A percentile compares a stretch with the other conserved stretches of the same genome.
Conservation (phyloP, 1,140 invertebrate species). For the Chelonus insularis region DNA sequence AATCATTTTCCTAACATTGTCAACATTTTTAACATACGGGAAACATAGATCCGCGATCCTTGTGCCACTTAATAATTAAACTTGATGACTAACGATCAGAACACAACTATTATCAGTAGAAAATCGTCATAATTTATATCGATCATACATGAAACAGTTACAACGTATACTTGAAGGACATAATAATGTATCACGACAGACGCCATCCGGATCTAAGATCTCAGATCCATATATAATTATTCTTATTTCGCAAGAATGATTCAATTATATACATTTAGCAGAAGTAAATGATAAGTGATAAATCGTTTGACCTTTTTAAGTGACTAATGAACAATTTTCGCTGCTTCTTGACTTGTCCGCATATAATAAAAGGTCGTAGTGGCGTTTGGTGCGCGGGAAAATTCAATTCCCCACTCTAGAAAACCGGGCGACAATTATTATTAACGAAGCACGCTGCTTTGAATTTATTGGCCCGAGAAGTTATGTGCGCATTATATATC, state of each 20-base stretch:
- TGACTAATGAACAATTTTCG: constrained; percentile 3
- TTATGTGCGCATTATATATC: constrained; percentile 14
- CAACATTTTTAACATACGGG: background rate
- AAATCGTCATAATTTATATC: constrained; percentile 25
- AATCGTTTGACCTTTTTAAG: background rate
- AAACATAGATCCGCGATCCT: constrained; percentile 35
- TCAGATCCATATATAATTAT: constrained; percentile 23
- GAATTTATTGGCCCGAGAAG: constrained; percentile 21
- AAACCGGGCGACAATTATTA: constrained; percentile 22
- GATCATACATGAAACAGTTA: too few relatives aligned
- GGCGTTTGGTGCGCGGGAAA: constrained; percentile 7
- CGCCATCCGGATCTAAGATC: constrained; percentile 19
- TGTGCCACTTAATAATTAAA: constrained; percentile 31
- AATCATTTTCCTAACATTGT: background rate
- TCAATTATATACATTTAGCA: background rate
- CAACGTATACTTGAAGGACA: constrained; percentile 12
- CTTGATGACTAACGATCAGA: background rate
- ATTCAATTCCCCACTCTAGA: constrained; percentile 13
- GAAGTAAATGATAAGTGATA: background rate
- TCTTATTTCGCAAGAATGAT: background rate
- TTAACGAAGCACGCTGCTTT: constrained; percentile 23
- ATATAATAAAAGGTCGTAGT: constrained; percentile 7
- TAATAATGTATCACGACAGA: background rate
- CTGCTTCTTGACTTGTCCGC: background rate
- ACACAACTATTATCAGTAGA: constrained; percentile 17